phyloP scores from a whole-genome alignment of 2,888 invertebrate species.

The Chirona hameri region DNA sequence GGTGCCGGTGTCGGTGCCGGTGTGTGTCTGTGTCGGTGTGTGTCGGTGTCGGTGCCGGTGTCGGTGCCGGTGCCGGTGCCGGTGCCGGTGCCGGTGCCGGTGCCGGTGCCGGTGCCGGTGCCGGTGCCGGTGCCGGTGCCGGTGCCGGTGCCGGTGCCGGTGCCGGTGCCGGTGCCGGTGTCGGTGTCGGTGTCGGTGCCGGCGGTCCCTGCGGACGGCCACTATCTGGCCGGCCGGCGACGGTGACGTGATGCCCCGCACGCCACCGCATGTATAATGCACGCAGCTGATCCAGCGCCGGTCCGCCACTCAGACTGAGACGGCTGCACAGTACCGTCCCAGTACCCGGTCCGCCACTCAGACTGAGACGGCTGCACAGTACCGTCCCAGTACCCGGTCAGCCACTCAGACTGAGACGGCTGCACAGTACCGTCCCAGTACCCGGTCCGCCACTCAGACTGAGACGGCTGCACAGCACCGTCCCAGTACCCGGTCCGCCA shows the following conservation, averaged over 20 bases:
- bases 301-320: background rate
- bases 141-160: background rate
- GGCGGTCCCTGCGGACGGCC: background rate
- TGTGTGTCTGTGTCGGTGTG: no score
- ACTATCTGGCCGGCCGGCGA: background rate
- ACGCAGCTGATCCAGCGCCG: background rate
- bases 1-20: background rate
- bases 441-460: no score
- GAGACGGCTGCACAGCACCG: no score
- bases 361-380: no score
- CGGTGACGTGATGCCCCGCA: background rate
- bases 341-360: no score
- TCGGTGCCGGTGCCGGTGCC: background rate
- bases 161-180: background rate
- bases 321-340: no score
- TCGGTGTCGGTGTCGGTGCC: background rate
- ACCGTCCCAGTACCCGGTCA: no score
- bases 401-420: no score
- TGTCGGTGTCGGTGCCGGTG: background rate
- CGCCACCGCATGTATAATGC: background rate
- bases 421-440: no score
- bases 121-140: background rate
- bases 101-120: background rate
- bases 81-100: background rate
- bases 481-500: no score